Evolutionary conservation across 2,113 vertebrate genomes (phyloP).

Genomic region (Microcebus jonahi): DNA sequence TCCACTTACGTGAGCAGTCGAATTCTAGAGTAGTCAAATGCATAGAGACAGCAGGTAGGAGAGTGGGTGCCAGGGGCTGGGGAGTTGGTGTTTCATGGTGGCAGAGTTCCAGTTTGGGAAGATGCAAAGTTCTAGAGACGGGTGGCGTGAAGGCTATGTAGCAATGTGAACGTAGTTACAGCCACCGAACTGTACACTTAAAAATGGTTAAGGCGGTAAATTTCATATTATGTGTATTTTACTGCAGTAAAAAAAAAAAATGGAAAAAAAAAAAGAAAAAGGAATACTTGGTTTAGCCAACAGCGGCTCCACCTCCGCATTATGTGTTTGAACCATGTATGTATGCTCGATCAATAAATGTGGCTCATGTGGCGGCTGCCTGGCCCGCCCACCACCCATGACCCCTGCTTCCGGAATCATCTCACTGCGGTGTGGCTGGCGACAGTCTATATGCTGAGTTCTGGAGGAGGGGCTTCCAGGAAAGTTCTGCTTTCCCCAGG

Average conservation of each 20-base stretch:
- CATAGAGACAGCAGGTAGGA: not conserved
- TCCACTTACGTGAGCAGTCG: not conserved
- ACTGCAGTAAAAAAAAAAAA: not conserved
- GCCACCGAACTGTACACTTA: accelerated
- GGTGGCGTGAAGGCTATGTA: accelerated
- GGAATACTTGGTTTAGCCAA: not conserved
- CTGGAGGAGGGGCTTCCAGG: not conserved
- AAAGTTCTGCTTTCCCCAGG: not conserved
- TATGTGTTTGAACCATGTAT: accelerated
- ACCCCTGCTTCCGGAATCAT: not conserved
- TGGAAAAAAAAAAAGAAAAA: not conserved
- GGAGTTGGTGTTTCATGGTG: accelerated
- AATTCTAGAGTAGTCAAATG: accelerated
- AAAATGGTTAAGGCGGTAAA: not conserved
- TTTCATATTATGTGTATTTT: not conserved
- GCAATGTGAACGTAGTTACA: accelerated
- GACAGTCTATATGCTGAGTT: not conserved
- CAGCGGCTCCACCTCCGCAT: accelerated
- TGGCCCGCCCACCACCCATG: accelerated
- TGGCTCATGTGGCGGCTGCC: not conserved
- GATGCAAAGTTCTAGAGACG: not conserved
- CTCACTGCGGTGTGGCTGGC: too few relatives aligned
- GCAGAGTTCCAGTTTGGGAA: too few relatives aligned
- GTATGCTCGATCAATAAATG: accelerated
- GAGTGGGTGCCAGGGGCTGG: accelerated